phyloP scores from a whole-genome alignment of 2,113 vertebrate genomes.

The Macrotus californicus region DNA sequence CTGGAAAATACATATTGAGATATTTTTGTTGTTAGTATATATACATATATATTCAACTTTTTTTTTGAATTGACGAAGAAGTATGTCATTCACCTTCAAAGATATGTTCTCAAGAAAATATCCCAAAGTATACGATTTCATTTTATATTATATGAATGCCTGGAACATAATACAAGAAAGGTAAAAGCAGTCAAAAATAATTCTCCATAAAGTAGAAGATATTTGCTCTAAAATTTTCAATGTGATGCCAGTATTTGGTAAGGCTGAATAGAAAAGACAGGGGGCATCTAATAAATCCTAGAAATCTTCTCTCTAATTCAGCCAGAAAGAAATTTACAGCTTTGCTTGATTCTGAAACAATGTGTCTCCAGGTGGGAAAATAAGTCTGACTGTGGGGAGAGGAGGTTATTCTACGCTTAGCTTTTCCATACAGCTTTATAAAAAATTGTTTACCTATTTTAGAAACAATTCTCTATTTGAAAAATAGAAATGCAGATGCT shows the following conservation, averaged over 20 bases:
- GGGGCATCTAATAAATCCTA: background rate
- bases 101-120: conserved; percentile 19
- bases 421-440: background rate
- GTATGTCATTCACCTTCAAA: background rate
- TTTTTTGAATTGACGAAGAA: conserved; percentile 10
- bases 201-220: background rate
- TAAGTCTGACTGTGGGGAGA: background rate
- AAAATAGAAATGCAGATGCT: background rate
- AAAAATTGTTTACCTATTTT: background rate
- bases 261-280: background rate
- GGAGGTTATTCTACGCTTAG: background rate
- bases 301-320: background rate
- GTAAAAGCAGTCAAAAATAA: background rate
- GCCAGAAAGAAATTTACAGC: background rate
- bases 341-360: conserved; percentile 17
- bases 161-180: background rate
- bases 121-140: background rate
- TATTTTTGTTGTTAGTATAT: background rate
- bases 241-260: background rate
- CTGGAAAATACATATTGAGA: background rate
- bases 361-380: background rate
- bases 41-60: background rate
- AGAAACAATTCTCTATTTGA: background rate
- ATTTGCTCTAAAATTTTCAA: conserved; percentile 1
- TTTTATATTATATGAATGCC: background rate